Conservation (phyloP, 2,888 invertebrate species). For the Lottia gigantea region DNA sequence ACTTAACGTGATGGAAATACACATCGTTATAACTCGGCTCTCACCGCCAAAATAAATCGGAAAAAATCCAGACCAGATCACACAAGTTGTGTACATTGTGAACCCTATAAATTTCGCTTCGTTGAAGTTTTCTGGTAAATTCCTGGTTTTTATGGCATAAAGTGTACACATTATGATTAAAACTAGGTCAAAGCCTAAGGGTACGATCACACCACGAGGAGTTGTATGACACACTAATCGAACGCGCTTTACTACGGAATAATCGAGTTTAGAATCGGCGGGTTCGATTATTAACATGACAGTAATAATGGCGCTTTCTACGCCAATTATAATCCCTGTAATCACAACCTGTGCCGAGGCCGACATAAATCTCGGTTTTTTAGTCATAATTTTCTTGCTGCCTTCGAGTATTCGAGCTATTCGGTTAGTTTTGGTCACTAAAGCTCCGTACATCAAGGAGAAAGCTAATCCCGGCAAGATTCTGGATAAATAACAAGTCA, state of each 20-base stretch:
- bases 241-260: slow-evolving; percentile 69
- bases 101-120: slow-evolving; percentile 83
- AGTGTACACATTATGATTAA: slow-evolving; percentile 87
- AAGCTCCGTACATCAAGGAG: slow-evolving; percentile 95
- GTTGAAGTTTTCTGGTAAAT: slow-evolving; percentile 98
- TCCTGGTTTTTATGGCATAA: slow-evolving; percentile 82
- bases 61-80: slow-evolving; percentile 98
- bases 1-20: slow-evolving; percentile 80
- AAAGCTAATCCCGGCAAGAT: slow-evolving; percentile 95
- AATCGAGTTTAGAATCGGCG: slow-evolving; percentile 72
- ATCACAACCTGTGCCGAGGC: slow-evolving; percentile 74
- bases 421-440: slow-evolving; percentile 96
- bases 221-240: slow-evolving; percentile 76
- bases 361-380: slow-evolving; percentile 88
- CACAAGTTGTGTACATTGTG: slow-evolving; percentile 95
- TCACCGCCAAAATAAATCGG: slow-evolving; percentile 93
- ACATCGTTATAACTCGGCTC: slow-evolving; percentile 73
- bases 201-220: slow-evolving; percentile 77
- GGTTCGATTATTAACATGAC: slow-evolving; percentile 75
- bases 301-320: slow-evolving; percentile 83
- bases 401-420: slow-evolving; percentile 97
- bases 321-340: slow-evolving; percentile 85
- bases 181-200: slow-evolving; percentile 80
- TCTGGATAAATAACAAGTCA: slow-evolving; percentile 88
- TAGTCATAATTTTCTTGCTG: slow-evolving; percentile 89